Conservation (phyloP, 2,113 vertebrate species). For the Rhagologus leucostigma region DNA sequence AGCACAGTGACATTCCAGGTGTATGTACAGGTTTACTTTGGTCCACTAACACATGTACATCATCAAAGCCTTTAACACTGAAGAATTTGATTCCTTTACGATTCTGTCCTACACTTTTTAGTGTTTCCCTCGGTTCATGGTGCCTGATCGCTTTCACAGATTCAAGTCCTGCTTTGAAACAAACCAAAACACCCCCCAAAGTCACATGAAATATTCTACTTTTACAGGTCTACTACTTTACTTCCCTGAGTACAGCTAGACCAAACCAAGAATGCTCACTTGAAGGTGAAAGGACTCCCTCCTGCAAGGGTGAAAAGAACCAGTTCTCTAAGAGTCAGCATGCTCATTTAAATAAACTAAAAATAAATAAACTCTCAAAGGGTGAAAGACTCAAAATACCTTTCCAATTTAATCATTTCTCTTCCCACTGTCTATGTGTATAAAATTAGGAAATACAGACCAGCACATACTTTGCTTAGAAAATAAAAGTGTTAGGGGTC, state of each 20-base stretch:
- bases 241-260: background rate
- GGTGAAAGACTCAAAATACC: background rate
- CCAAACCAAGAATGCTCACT: background rate
- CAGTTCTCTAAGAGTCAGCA: background rate
- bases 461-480: background rate
- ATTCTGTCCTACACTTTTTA: background rate
- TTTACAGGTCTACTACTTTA: background rate
- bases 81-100: accelerated
- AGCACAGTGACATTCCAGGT: background rate
- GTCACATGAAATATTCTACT: background rate
- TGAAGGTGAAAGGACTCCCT: background rate
- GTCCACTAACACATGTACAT: background rate
- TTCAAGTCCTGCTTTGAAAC: background rate
- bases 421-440: background rate
- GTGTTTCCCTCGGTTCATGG: background rate
- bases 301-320: background rate
- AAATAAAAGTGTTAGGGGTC: background rate
- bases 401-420: background rate
- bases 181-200: background rate
- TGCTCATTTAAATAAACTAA: background rate
- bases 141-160: background rate
- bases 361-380: background rate
- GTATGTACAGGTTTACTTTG: background rate
- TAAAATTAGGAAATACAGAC: background rate
- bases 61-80: background rate